Percentiles rank a stretch among this genome's conserved stretches.
Conservation (phyloP, 2,113 vertebrate species). For the Lepidothrix coronata region DNA sequence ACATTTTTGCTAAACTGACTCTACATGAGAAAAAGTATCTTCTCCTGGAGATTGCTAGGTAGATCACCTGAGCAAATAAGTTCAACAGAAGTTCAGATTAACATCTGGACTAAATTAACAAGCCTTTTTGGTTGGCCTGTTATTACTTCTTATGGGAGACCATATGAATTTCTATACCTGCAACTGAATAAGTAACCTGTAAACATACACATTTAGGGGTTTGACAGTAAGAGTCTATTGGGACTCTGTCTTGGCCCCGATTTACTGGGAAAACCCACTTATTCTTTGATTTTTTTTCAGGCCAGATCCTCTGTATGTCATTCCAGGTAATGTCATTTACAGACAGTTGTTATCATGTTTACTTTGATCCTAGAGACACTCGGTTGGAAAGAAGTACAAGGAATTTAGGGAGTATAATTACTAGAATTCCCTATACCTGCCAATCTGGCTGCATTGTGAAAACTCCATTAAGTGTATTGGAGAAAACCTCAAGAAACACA, state of each 20-base stretch:
- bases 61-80: neutral
- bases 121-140: neutral
- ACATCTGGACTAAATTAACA: slow-evolving; percentile 13
- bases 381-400: neutral
- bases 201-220: neutral
- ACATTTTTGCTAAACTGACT: slow-evolving; percentile 11
- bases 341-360: neutral
- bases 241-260: neutral
- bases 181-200: neutral
- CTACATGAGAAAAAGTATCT: neutral
- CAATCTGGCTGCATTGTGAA: neutral
- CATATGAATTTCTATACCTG: slow-evolving; percentile 5
- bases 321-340: neutral
- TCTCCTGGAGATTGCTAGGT: neutral
- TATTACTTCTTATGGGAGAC: slow-evolving; percentile 20
- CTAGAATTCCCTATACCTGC: neutral
- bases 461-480: neutral
- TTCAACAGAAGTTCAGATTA: slow-evolving; percentile 45
- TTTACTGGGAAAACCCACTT: neutral
- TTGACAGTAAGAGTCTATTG: neutral
- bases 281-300: neutral
- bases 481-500: slow-evolving; percentile 21
- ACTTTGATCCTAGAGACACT: neutral
- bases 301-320: neutral
- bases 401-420: neutral